These are phyloP conservation scores for Coturnix japonica DNA, from an alignment of 2,113 vertebrate genomes.

Conservation along the genomic window DNA sequence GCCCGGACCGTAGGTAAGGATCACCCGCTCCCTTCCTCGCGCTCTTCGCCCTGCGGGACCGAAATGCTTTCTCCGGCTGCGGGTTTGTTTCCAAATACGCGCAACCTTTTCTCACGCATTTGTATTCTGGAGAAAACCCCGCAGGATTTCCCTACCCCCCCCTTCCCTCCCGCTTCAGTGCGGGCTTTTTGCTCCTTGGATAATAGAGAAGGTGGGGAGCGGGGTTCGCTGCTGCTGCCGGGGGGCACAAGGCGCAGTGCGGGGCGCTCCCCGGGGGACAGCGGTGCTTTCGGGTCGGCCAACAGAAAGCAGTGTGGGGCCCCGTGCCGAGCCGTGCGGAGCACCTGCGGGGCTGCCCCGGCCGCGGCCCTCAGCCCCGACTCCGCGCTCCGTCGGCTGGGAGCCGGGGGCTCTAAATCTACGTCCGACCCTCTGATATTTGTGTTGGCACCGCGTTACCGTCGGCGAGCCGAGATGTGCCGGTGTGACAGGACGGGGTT, in stretches of 20 bases:
- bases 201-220: conserved; percentile 39
- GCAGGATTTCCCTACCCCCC: background rate
- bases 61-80: conserved; percentile 34
- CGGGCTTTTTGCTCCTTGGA: conserved; percentile 37
- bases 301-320: background rate
- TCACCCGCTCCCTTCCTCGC: conserved; percentile 42
- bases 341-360: background rate
- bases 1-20: conserved; percentile 88
- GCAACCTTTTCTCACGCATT: conserved; percentile 45
- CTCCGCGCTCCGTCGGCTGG: no score
- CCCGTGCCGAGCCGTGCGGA: no score
- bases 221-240: background rate
- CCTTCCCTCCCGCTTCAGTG: background rate
- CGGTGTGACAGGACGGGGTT: background rate
- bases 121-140: conserved; percentile 45
- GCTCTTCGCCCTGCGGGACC: conserved; percentile 47
- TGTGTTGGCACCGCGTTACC: background rate
- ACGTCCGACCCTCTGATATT: background rate
- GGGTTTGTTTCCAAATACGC: conserved; percentile 34
- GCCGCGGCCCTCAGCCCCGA: no score
- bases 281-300: background rate
- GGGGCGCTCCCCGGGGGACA: background rate
- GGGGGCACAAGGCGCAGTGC: background rate
- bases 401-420: no score
- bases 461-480: background rate